Percentiles rank a stretch among this genome's conserved stretches.
Evolutionary conservation across 2,113 vertebrate species (phyloP).

Genomic region (Plecturocebus donacophilus): DNA sequence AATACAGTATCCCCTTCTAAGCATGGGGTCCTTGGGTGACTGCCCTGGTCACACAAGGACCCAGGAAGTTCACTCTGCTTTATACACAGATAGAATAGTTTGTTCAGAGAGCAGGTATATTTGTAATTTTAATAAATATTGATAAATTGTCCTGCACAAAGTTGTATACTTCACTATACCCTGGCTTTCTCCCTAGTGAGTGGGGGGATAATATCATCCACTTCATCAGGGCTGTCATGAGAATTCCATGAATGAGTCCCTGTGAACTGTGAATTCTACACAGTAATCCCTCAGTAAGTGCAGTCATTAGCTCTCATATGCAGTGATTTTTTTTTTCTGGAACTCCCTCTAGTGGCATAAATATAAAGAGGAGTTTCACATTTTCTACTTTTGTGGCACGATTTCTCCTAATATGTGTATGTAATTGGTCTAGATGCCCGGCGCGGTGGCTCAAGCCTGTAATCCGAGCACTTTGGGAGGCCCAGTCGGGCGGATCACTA

Average conservation of each 20-base stretch:
- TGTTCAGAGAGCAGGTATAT: neutral
- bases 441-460: too few species aligned
- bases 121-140: neutral
- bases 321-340: neutral
- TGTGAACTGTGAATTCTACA: neutral
- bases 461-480: too few species aligned
- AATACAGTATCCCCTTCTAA: neutral
- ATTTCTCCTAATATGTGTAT: neutral
- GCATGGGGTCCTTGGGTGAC: too few species aligned
- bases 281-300: neutral
- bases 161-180: too few species aligned
- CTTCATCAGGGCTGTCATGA: neutral
- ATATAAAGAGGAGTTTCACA: neutral
- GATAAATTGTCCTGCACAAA: neutral
- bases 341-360: neutral
- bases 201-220: neutral
- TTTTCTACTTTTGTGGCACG: neutral
- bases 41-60: rapidly evolving
- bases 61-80: neutral
- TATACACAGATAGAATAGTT: neutral
- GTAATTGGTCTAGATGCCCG: neutral
- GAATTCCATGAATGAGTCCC: neutral
- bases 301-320: too few species aligned
- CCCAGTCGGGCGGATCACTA: too few species aligned
- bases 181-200: neutral